These are phyloP conservation scores for Tricholaema leucomelas DNA, from an alignment of 2,113 vertebrate genomes.

Conservation along the genomic window DNA sequence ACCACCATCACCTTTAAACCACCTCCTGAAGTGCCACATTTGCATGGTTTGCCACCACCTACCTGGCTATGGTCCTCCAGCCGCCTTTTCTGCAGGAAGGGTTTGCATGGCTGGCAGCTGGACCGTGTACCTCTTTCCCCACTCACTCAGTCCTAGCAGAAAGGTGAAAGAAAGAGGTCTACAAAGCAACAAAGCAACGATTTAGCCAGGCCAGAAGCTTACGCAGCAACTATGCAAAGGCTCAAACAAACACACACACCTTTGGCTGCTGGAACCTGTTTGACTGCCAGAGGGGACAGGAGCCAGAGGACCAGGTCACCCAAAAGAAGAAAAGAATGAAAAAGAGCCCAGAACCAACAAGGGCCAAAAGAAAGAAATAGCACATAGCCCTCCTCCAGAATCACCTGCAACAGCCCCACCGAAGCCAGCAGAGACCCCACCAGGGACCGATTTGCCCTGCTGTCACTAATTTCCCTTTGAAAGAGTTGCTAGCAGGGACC, in stretches of 20 bases:
- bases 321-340: not conserved
- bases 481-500: slow-evolving; percentile 38
- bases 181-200: not conserved
- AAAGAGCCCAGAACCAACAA: not conserved
- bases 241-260: slow-evolving; percentile 27
- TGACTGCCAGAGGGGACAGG: slow-evolving; percentile 18
- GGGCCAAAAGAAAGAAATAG: not conserved
- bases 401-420: not conserved
- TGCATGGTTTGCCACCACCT: too few relatives aligned
- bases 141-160: not conserved
- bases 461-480: slow-evolving; percentile 25
- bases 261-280: slow-evolving; percentile 38
- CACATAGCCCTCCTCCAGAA: not conserved
- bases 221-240: not conserved
- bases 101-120: not conserved
- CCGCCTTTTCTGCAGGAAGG: not conserved
- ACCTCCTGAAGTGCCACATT: too few relatives aligned
- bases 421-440: not conserved
- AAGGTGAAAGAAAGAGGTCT: not conserved
- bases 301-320: slow-evolving; percentile 36
- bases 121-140: not conserved
- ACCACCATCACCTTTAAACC: too few relatives aligned
- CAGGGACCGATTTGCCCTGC: not conserved
- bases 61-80: not conserved
- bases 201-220: not conserved